Evolutionary conservation across 2,888 invertebrate species (phyloP).

Genomic region (Lomographa bimaculata): DNA sequence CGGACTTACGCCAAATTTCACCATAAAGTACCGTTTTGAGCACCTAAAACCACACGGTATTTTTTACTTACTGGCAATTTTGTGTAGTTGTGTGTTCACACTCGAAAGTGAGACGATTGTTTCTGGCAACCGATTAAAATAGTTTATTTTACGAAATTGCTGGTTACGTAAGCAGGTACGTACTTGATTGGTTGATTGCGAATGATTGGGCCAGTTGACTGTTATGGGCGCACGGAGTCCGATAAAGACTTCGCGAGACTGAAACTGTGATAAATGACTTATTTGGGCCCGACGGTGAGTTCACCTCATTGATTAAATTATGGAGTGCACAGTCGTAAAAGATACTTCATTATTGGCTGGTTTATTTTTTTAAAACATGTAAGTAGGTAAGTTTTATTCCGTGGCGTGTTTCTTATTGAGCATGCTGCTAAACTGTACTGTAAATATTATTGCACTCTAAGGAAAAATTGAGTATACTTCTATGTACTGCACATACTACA

Average conservation of each 20-base stretch:
- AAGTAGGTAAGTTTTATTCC: too few species aligned
- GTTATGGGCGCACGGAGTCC: constrained; percentile 35
- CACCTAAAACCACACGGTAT: constrained; percentile 47
- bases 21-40: constrained; percentile 61
- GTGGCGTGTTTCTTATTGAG: too few species aligned
- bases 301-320: constrained; percentile 34
- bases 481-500: too few species aligned
- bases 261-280: constrained; percentile 42
- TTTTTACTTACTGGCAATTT: constrained; percentile 49
- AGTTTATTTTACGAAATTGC: constrained; percentile 40
- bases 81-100: constrained; percentile 56
- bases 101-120: constrained; percentile 42
- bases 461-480: too few species aligned
- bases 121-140: constrained; percentile 42
- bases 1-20: constrained; percentile 50
- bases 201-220: constrained; percentile 37
- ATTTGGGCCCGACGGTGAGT: constrained; percentile 27
- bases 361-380: too few species aligned
- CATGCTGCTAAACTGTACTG: too few species aligned
- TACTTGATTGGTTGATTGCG: constrained; percentile 50
- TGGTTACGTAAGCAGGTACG: constrained; percentile 36
- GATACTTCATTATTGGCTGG: constrained; percentile 11
- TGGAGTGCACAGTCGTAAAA: constrained; percentile 20
- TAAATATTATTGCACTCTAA: too few species aligned
- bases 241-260: too few species aligned